Conservation (phyloP, 30 jellyfish, hydroid and myxozoan species). For the Nemopilema nomurai region DNA sequence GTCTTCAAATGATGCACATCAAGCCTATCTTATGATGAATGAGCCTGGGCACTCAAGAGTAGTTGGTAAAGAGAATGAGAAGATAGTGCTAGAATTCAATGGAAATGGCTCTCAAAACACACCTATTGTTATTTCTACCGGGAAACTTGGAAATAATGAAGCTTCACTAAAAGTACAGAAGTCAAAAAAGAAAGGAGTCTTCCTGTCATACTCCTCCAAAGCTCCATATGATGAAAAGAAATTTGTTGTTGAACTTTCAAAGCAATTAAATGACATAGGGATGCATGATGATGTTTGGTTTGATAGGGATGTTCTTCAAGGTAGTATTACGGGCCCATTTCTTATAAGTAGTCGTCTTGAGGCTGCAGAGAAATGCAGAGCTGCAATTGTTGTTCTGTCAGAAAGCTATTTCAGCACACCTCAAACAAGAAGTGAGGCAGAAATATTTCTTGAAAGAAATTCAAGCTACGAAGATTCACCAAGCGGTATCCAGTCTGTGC, state of each 20-base stretch:
- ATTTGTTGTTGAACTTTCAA: conserved; percentile 52
- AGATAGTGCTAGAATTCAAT: not conserved
- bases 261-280: conserved; percentile 58
- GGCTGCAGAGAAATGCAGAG: conserved; percentile 59
- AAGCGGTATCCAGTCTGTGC: not conserved
- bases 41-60: not conserved
- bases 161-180: not conserved
- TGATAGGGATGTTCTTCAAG: conserved; percentile 54
- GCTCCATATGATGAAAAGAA: conserved; percentile 53
- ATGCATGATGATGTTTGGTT: conserved; percentile 59
- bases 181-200: conserved; percentile 52
- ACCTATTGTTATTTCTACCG: not conserved
- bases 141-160: not conserved
- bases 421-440: conserved; percentile 64
- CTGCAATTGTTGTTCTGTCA: conserved; percentile 55
- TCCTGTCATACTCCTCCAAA: conserved; percentile 35
- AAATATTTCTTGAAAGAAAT: conserved; percentile 14
- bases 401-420: conserved; percentile 22
- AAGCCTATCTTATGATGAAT: not conserved
- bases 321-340: conserved; percentile 42
- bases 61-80: not conserved
- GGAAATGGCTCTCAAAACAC: not conserved
- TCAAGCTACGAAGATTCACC: not conserved
- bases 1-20: not conserved
- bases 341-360: conserved; percentile 43